Base-by-base conservation (phyloP, 1,140 invertebrate species). In the Hermetia illucens region DNA sequence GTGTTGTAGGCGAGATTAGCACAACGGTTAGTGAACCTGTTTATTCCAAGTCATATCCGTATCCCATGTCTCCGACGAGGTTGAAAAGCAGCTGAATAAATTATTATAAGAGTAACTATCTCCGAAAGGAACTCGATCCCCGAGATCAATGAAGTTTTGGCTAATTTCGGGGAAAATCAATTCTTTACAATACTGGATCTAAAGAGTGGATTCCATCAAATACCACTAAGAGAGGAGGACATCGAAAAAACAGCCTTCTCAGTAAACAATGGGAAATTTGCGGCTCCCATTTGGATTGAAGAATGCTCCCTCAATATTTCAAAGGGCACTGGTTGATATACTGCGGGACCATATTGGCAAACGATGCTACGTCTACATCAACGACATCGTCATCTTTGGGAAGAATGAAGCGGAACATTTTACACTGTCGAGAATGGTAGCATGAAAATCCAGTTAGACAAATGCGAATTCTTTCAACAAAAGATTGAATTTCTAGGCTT, bases 121-220 rank as follows among this genome's bases (percentile, higher is more conserved):
- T 38, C 36, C 10, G 51, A 60, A 18, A 35, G 19, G 12, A 70
- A 58, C 47, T 70, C 68, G 2, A 37, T 74, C 4, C 70, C 69
- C 3, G 48, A 55, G 25, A 68, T 72, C 10, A 55, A 62, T 18
- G 55, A 66, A 9, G 57, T 56, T 30, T 44, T 74, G 18, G 54
- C 64, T 40, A 46, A 48, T 27, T 36, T 71, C 30, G 51, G 50
- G 8, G 57, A 58, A 18, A 43, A 49, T 10, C 54, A 55, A 22
- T 66, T 59, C 44, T 70, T 71, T 46, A 55, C 60, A 10, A 55
- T 58, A 5, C 40, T 71, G 5, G 68, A 72, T 50, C 41, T 70
- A 12, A 44, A 52, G 0, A 55, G 49, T 20, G 68, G 70, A 1
- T 72, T 63, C 46, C 63, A 62, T 52, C 66, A 74, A 48, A 53